Evolutionary conservation across 2,888 invertebrate species (phyloP), one percentile per base, ranked within the genome.

Genomic region (Philonicus albiceps): DNA sequence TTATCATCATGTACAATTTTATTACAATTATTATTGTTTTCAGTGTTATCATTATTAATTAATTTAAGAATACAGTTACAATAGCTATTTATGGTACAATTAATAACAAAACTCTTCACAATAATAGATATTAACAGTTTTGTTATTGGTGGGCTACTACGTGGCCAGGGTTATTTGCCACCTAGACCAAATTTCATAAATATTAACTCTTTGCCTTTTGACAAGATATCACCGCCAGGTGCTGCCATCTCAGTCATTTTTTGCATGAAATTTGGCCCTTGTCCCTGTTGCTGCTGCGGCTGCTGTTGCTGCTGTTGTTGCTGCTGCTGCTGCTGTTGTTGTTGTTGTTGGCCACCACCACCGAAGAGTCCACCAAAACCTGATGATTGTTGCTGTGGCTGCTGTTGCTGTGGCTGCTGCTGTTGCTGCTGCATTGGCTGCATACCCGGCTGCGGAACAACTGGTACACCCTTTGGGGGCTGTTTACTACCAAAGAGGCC

Each of bases 131-230:
- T 81, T 81, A 86, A 86, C 86, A 87, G 72, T 86, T 87, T 90
- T 90, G 89, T 88, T 78, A 86, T 87, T 88, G 87, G 88, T 88
- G 87, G 88, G 88, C 86, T 88, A 88, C 89, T 91, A 90, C 91
- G 91, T 91, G 91, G 91, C 91, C 91, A 91, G 92, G 92, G 92
- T 94, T 95, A 95, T 94, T 95, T 95, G 91, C 95, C 95, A 91
- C 96, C 96, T 90, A 97, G 94, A 89, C 97, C 97, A 93, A 98
- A 98, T 93, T 97, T 97, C 96, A 97, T 97, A 93, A 98, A 97
- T 92, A 97, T 97, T 89, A 97, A 95, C 94, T 97, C 97, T 93
- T 98, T 97, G 91, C 97, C 97, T 93, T 97, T 97, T 91, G 97
- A 97, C 90, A 97, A 94, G 89, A 97, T 97, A 91, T 97, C 97